Evolutionary conservation across 2,113 vertebrate genomes (phyloP).

Genomic region (Glaucomys volans): DNA sequence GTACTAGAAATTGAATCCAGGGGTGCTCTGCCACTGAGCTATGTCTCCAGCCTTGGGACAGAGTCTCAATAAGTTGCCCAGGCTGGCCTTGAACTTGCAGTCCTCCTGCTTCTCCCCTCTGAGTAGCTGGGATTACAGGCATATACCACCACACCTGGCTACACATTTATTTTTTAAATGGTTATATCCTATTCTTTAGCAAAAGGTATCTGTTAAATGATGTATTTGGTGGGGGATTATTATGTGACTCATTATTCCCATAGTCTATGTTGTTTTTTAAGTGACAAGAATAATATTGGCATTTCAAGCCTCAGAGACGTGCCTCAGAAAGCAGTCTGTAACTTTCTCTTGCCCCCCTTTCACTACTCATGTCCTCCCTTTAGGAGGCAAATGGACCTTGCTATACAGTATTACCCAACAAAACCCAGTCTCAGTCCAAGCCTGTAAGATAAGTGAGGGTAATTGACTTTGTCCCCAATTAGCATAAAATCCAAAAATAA

Average conservation of each 20-base stretch:
- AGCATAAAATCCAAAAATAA: neutral
- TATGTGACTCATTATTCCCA: neutral
- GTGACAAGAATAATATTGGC: neutral
- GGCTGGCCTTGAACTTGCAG: too few species aligned
- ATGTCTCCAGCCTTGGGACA: too few species aligned
- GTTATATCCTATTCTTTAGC: neutral
- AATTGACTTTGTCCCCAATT: neutral
- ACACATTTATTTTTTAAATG: neutral
- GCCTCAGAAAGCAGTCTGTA: neutral
- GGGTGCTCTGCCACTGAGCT: too few species aligned
- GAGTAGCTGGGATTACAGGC: too few species aligned
- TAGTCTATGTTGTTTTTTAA: neutral
- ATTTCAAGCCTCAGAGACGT: neutral
- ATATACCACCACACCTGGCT: too few species aligned
- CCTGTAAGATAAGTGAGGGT: too few species aligned
- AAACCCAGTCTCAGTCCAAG: neutral
- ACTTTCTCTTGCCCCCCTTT: neutral
- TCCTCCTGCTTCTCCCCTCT: too few species aligned
- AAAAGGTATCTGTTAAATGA: neutral
- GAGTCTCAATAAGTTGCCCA: too few species aligned
- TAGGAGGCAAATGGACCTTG: neutral
- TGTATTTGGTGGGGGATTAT: neutral
- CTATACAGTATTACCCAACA: neutral
- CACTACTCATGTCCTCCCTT: neutral
- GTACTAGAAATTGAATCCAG: too few species aligned